phyloP scores from a whole-genome alignment of 2,888 invertebrate genomes.

The Resseliella maxima region DNA sequence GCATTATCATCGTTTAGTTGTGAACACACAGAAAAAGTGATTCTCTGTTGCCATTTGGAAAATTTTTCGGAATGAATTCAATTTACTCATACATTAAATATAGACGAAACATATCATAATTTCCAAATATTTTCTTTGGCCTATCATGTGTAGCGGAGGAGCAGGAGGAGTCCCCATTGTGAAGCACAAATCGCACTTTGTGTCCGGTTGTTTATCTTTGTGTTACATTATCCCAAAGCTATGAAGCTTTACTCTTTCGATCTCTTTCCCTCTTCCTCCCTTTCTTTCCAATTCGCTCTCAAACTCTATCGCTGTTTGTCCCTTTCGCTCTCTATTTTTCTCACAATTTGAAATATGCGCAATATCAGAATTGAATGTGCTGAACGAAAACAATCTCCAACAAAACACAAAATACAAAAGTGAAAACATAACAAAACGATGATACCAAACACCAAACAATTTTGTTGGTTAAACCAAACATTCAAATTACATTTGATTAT shows the following conservation, averaged over 20 bases:
- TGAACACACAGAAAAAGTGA: neutral
- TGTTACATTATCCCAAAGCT: neutral
- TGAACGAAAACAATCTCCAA: neutral
- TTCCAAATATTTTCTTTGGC: neutral
- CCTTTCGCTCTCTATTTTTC: too few relatives aligned
- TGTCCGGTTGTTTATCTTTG: constrained; percentile 5
- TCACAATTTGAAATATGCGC: too few relatives aligned
- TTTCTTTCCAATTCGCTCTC: too few relatives aligned
- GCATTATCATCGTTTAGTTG: neutral
- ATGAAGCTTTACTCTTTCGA: neutral
- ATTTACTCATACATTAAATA: neutral
- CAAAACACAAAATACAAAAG: neutral
- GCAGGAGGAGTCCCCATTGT: neutral
- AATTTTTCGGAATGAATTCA: neutral
- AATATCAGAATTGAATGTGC: neutral
- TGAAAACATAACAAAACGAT: neutral
- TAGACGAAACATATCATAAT: constrained; percentile 17
- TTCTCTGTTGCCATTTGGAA: too few relatives aligned
- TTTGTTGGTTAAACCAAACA: neutral
- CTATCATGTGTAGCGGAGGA: neutral
- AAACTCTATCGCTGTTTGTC: too few relatives aligned
- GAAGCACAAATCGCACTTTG: neutral
- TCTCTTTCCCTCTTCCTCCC: too few relatives aligned
- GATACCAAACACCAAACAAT: neutral
- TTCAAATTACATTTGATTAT: constrained; percentile 25